phyloP scores from a whole-genome alignment of 1,140 invertebrate species.

The Drosophila repletoides region DNA sequence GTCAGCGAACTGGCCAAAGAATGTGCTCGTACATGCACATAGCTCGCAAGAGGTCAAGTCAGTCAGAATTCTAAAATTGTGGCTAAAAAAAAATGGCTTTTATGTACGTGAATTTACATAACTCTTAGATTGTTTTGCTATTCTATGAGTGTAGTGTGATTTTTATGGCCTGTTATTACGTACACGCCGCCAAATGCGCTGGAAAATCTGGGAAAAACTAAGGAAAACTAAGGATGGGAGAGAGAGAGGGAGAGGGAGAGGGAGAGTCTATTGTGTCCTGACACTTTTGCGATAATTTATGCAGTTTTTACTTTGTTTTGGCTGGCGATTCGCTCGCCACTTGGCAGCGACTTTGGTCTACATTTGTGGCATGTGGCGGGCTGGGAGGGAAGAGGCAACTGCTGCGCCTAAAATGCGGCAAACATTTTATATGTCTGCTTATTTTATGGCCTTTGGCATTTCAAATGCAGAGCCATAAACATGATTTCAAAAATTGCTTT shows the following conservation, averaged over 20 bases:
- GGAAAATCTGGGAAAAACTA: constrained; percentile 40
- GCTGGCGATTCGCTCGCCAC: constrained; percentile 10
- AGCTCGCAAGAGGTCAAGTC: no score
- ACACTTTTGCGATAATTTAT: constrained; percentile 58
- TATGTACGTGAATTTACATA: constrained; percentile 39
- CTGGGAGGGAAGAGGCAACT: neutral
- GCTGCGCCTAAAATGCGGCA: constrained; percentile 69
- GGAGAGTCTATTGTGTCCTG: constrained; percentile 13
- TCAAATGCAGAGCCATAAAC: constrained; percentile 50
- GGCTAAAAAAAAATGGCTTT: neutral
- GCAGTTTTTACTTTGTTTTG: constrained; percentile 62
- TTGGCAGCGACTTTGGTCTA: constrained; percentile 39
- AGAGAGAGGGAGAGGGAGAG: neutral
- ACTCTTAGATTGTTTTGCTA: constrained; percentile 2
- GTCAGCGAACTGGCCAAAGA: constrained; percentile 27
- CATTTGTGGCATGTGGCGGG: neutral
- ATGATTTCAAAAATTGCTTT: constrained; percentile 49
- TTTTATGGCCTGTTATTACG: constrained; percentile 66
- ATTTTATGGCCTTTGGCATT: constrained; percentile 43
- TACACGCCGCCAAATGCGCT: constrained; percentile 61
- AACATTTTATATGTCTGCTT: constrained; percentile 42
- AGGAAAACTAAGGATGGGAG: no score
- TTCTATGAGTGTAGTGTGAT: constrained; percentile 38
- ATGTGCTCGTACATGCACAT: no score
- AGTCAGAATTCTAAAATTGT: neutral